Evolutionary conservation across 2,888 invertebrate genomes (phyloP), one percentile per base, ranked within the genome.

Genomic region (Ochropleura plecta): DNA sequence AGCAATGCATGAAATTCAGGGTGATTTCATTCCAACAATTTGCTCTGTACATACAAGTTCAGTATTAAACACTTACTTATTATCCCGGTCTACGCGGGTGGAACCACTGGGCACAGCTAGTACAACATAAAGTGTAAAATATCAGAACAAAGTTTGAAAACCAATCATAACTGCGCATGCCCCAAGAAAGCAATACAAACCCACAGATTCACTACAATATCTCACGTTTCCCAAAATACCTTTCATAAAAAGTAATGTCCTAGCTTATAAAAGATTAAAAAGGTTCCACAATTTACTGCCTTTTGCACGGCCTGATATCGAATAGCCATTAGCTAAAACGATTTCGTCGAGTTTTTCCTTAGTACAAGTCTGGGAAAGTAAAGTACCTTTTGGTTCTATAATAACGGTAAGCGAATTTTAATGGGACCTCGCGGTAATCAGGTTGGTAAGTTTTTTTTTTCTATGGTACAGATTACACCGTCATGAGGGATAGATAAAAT

Each of bases 391-490:
- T 62, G 53, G 65, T 63, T 65, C 76, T 60, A 57, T 71, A 73
- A 75, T 77, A 82, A 70, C 40, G 65, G 53, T 87, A 87, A 88
- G 86, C 62, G 88, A 86, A 79, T 83, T 86, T 87, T 88, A 86
- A 88, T 88, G 82, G 42, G 40, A 76, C 51, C 49, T 67, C 20
- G n/a, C n/a, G 60, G 60, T 85, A 73, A 81, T 69, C 77, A 71
- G 46, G 44, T 10, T 51, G 0, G 46, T 57, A 57, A 60, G 12
- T 48, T 16, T 46, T 12, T 14, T 60, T 46, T 62, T 78, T 49
- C 49, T 49, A 20, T 46, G 16, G 7, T n/a, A 55, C 46, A 49
- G 9, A n/a, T 53, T 65, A 42, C 10, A 5, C 1, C 0, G 20
- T 62, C 46, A 65, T 72, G 3, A 40, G 8, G 10, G n/a, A 53